Evolutionary conservation across 2,888 invertebrate species (phyloP), one percentile per base, ranked within the genome.

Genomic region (Zaprionus obscuricornis): DNA sequence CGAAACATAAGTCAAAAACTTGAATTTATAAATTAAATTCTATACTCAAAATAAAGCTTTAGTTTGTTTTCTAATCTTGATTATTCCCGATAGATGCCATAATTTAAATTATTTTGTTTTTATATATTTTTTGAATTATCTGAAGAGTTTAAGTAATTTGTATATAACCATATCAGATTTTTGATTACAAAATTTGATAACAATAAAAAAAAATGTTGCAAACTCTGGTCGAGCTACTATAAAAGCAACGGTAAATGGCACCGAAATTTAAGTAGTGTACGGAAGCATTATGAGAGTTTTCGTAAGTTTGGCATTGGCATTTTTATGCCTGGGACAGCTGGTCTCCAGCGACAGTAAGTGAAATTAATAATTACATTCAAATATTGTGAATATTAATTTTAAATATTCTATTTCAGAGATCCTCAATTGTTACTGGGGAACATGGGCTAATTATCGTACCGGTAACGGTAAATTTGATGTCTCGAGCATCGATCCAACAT

Each of bases 361-460:
- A 2, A 2, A 4, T 1, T 1, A 10, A 6, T 1, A n/a, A 0
- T 11, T 10, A 1, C 0, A 2, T 2, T 5, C 0, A 7, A 2
- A 7, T 5, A 1, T 5, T 5, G 6, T 8, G 0, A 14, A 11
- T 22, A n/a, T 1, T 13, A 2, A 2, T 24, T 1, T 0, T 11
- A n/a, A 27, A 27, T 1, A 24, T 5, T 33, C 5, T 0, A 2
- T 31, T 55, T 7, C 45, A 86, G 81, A 82, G 51, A 26, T 86
- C n/a, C 37, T 82, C 17, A 86, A 82, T 40, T 87, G 87, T 17
- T 87, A 87, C 34, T 79, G 68, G 65, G 87, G 88, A 20, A 85
- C 87, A 0, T 87, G 88, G 88, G 73, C 88, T 24, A 65, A 72
- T 13, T 78, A 85, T 39, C 87, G 88, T 3, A 46, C 72, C 0